phyloP scores from a whole-genome alignment of 2,888 invertebrate species.

The Lasioglossum calceatum region DNA sequence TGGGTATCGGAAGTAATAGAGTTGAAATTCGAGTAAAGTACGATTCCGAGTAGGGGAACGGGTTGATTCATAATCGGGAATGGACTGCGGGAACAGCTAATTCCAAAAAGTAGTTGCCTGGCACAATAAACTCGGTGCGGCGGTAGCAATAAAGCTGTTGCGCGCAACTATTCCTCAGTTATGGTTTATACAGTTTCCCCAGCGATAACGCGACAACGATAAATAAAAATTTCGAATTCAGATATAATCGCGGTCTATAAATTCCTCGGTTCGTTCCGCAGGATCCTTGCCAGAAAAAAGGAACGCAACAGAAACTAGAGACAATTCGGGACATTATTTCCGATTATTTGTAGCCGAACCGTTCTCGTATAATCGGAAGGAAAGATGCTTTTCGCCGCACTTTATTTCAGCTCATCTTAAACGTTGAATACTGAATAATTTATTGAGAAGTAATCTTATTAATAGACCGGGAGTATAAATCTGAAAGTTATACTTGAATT shows the following conservation, averaged over 20 bases:
- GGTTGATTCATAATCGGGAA: conserved; percentile 38
- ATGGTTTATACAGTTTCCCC: conserved; percentile 22
- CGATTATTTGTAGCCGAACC: not conserved
- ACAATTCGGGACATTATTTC: not conserved
- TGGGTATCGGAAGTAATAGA: conserved; percentile 25
- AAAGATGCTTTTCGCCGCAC: not conserved
- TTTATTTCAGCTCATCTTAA: not conserved
- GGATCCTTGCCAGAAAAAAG: conserved; percentile 20
- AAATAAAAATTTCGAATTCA: conserved; percentile 59
- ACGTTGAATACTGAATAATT: not conserved
- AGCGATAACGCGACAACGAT: conserved; percentile 27
- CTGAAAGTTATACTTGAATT: not conserved
- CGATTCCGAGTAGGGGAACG: not conserved
- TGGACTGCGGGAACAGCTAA: conserved; percentile 27
- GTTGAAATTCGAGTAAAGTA: conserved; percentile 19
- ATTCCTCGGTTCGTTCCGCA: conserved; percentile 22
- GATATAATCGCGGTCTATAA: conserved; percentile 53
- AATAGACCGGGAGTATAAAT: not conserved
- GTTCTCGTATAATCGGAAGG: not conserved
- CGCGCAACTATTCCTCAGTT: conserved; percentile 28
- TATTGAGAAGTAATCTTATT: not conserved
- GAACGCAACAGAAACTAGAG: conserved; percentile 23
- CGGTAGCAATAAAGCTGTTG: conserved; percentile 53
- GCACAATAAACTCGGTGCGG: conserved; percentile 40
- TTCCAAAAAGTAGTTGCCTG: conserved; percentile 30